Evolutionary conservation across 53 echinoderm and acorn worm genomes (phyloP).

Genomic region (Temnopleurus reevesii): DNA sequence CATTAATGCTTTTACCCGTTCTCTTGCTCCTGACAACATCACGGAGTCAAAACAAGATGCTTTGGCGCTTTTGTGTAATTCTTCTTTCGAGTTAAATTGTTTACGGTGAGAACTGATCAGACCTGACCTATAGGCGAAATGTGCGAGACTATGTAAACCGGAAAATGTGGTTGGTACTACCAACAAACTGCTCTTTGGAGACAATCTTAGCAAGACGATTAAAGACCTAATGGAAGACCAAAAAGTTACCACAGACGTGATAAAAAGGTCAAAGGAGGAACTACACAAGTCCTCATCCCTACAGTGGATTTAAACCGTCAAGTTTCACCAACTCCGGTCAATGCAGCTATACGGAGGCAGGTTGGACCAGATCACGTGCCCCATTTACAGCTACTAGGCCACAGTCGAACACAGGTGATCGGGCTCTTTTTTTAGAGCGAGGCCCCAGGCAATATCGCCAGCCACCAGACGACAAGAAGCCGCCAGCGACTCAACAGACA

Average conservation of each 20-base stretch:
- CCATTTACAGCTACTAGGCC: not conserved
- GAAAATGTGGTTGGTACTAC: slow-evolving; percentile 5
- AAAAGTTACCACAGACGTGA: slow-evolving; percentile 41
- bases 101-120: slow-evolving; percentile 52
- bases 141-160: slow-evolving; percentile 43
- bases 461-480: not conserved
- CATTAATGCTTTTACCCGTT: slow-evolving; percentile 24
- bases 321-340: not conserved
- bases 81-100: slow-evolving; percentile 47
- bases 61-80: slow-evolving; percentile 24
- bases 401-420: too few relatives aligned
- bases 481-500: not conserved
- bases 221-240: slow-evolving; percentile 58
- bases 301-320: not conserved
- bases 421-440: slow-evolving; percentile 10
- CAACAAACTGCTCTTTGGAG: slow-evolving; percentile 55
- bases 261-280: slow-evolving; percentile 42
- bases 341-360: not conserved
- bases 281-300: not conserved
- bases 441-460: not conserved
- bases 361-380: not conserved
- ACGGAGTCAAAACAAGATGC: slow-evolving; percentile 47
- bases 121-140: slow-evolving; percentile 39
- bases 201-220: slow-evolving; percentile 45
- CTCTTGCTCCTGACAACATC: slow-evolving; percentile 3